Base-by-base conservation (phyloP, 2,113 vertebrate genomes). In the Xerus inauris region DNA sequence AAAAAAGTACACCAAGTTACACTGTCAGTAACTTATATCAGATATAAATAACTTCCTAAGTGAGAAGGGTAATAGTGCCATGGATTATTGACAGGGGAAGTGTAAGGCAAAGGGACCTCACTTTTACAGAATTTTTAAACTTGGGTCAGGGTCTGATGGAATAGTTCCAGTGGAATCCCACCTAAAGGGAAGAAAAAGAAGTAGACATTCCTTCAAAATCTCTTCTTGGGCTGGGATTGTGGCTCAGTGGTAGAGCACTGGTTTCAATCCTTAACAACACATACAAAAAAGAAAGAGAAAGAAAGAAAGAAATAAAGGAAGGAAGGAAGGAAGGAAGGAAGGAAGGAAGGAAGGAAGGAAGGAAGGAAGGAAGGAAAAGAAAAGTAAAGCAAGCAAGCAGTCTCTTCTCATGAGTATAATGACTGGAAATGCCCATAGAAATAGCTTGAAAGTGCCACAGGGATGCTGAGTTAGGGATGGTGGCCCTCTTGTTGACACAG, bases 341-440 rank as follows among this genome's bases (percentile, higher is more conserved):
- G n/a, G n/a, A n/a, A n/a, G n/a, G n/a, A n/a, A n/a, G n/a, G n/a
- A n/a, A n/a, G n/a, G n/a, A n/a, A n/a, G n/a, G n/a, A n/a, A n/a
- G n/a, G n/a, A n/a, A n/a, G n/a, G n/a, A n/a, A n/a, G n/a, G n/a
- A n/a, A n/a, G n/a, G n/a, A n/a, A n/a, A n/a, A n/a, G n/a, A n/a
- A n/a, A n/a, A n/a, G n/a, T n/a, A n/a, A n/a, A n/a, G n/a, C n/a
- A n/a, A n/a, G n/a, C n/a, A n/a, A n/a, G n/a, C n/a, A n/a, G n/a
- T 71, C 40, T 87, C 82, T 94, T 97, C 20, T 40, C 42, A 42
- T 72, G n/a, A 87, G 3, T 47, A 62, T 30, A 92, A 65, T 94
- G 90, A 94, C 26, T 77, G 32, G 6, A 95, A 83, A 75, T 24
- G 19, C 13, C 51, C 30, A 77, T 69, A n/a, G 26, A 65, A 82